Evolutionary conservation across 2,113 vertebrate genomes (phyloP), one percentile per base, ranked within the genome.

Genomic region (Microcebus ravelobensis): DNA sequence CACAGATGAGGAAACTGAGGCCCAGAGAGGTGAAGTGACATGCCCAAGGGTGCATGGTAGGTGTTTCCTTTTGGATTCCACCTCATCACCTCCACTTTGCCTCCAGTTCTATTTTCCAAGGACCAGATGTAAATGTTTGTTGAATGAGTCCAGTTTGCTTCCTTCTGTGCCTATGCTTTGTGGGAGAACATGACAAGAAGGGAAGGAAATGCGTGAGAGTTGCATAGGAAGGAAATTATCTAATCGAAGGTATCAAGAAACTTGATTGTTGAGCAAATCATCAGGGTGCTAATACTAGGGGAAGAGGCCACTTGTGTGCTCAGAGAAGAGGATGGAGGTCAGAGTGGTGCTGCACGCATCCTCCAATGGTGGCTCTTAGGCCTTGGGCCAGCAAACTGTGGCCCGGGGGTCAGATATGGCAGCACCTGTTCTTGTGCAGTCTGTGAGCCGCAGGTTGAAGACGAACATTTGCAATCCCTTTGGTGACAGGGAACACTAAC

Each of bases 221-320:
- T 84, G 23, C 27, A 45, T 61, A 89, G 42, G 55, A 73, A 95
- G 86, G 94, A 96, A 95, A 57, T 88, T 92, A 86, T n/a, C 57
- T 73, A 63, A 80, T 6, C 7, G 12, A 71, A 52, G 73, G 17
- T 42, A 13, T 73, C 61, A 48, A 91, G 76, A 48, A 88, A 88
- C n/a, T 87, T 88, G 67, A 48, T 20, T 20, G n/a, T 87, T 96
- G 73, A 57, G 86, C 45, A 91, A 65, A 94, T 74, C 25, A 36
- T 27, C 27, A 61, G 73, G 39, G 45, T 87, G 52, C 55, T 14
- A 45, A 57, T 36, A 17, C 3, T 2, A 6, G 27, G 52, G 11
- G 23, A 77, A 68, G 80, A 57, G 36, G 25, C 3, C 45, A 0
- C 10, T 14, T 84, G 39, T 20, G 70, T 27, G 27, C 59, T 61